Base-by-base conservation (phyloP, 2,113 vertebrate genomes). In the Sphyrna mokarran region DNA sequence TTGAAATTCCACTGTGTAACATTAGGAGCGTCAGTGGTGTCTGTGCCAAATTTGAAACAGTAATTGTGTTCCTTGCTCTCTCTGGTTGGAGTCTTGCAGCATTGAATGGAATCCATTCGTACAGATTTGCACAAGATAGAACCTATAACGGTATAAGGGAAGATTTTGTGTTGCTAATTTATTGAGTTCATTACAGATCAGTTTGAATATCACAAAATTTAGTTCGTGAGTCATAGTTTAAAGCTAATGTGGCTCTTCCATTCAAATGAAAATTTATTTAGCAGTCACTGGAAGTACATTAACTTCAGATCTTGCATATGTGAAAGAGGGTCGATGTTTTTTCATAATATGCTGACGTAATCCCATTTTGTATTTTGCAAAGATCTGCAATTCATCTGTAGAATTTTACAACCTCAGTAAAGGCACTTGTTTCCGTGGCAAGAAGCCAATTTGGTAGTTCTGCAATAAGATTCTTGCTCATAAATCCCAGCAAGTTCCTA, bases 261-360 rank as follows among this genome's bases (percentile, higher is more conserved):
- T 90, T 90, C 48, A 90, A 63, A 90, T 90, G 54, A 90, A 90
- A 61, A 63, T 63, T 90, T 29, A 61, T 16, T 90, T 63, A 61
- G 54, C 54, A 83, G 16, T 40, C n/a, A 40, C 37, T 83, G 14
- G 78, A 80, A 80, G 78, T 80, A 18, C 78, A 40, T 37, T 80
- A 40, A 80, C n/a, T 80, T 80, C 86, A 89, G 86, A 33, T 89
- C 23, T 13, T 58, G 87, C 26, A 33, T 90, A 33, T 26, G 14
- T 63, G 87, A 90, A 58, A 90, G 80, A 43, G 80, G 18, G 29
- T 33, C 20, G 26, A 90, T 5, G 8, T n/a, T 33, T 58, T 11
- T 61, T 0, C 43, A 61, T 13, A 90, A 61, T 90, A 61, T 90
- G 23, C 48, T 29, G 58, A n/a, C 18, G 14, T 26, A 33, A 13